These are phyloP conservation scores for Nothocercus julius DNA, from an alignment of 2,113 vertebrate species.

Conservation along the genomic window DNA sequence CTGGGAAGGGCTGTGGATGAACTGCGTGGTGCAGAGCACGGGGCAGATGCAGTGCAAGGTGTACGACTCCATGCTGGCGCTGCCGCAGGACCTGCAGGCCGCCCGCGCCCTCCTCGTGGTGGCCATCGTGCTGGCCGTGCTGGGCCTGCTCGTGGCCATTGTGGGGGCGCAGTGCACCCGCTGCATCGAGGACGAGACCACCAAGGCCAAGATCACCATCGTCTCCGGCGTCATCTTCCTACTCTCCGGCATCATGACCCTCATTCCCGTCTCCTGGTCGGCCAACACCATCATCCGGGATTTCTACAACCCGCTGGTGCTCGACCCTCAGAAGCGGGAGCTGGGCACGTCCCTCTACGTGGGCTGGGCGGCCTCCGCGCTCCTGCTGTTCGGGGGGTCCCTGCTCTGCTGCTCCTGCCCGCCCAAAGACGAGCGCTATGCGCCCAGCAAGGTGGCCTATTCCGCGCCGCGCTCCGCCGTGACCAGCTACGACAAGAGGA, in stretches of 20 bases:
- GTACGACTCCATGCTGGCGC: slow-evolving; percentile 86
- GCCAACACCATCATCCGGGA: slow-evolving; percentile 89
- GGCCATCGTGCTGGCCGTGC: slow-evolving; percentile 75
- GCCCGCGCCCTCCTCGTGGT: slow-evolving; percentile 85
- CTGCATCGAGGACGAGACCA: slow-evolving; percentile 85
- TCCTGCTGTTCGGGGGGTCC: slow-evolving; percentile 85
- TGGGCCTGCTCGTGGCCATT: slow-evolving; percentile 85
- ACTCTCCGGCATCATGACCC: slow-evolving; percentile 82
- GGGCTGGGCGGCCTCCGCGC: slow-evolving; percentile 87
- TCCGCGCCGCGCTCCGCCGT: slow-evolving; percentile 82
- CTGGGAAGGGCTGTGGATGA: slow-evolving; percentile 98
- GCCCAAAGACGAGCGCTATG: slow-evolving; percentile 83
- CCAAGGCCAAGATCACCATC: slow-evolving; percentile 89
- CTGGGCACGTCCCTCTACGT: slow-evolving; percentile 87
- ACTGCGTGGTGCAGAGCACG: slow-evolving; percentile 91
- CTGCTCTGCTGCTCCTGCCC: slow-evolving; percentile 95
- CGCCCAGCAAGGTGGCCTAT: slow-evolving; percentile 81
- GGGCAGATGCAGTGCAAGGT: slow-evolving; percentile 91
- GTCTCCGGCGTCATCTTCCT: slow-evolving; percentile 85
- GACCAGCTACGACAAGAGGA: slow-evolving; percentile 86
- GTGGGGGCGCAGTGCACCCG: slow-evolving; percentile 92
- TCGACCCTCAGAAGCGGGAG: slow-evolving; percentile 85
- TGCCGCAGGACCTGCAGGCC: slow-evolving; percentile 85
- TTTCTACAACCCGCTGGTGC: slow-evolving; percentile 87
- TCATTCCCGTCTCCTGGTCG: slow-evolving; percentile 89